phyloP scores from a whole-genome alignment of 2,888 invertebrate genomes.

The Copidosoma aretas region DNA sequence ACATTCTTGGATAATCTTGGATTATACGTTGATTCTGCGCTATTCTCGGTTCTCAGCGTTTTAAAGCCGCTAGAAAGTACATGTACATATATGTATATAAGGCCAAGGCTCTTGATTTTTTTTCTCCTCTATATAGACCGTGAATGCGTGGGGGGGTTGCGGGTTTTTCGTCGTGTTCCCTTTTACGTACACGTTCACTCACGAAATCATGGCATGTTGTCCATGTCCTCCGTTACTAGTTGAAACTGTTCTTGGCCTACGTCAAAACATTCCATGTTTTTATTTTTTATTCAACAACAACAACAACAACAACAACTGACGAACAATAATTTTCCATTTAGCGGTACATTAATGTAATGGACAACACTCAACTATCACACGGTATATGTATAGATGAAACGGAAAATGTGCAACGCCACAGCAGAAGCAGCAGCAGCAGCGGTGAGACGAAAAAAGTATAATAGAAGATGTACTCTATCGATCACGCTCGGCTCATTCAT shows the following conservation, averaged over 20 bases:
- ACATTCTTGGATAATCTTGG: slow-evolving; percentile 27
- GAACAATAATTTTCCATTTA: too few relatives aligned
- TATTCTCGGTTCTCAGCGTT: slow-evolving; percentile 16
- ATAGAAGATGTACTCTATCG: too few relatives aligned
- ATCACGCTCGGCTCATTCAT: too few relatives aligned
- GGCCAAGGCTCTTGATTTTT: slow-evolving; percentile 34
- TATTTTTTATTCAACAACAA: too few relatives aligned
- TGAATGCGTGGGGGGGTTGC: background rate
- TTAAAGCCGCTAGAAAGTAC: slow-evolving; percentile 28
- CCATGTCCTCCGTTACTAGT: slow-evolving; percentile 68
- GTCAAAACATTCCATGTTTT: too few relatives aligned
- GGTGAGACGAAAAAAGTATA: too few relatives aligned
- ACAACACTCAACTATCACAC: too few relatives aligned
- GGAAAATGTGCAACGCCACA: too few relatives aligned
- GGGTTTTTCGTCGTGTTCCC: slow-evolving; percentile 4
- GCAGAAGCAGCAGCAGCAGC: too few relatives aligned
- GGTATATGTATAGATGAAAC: too few relatives aligned
- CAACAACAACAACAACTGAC: too few relatives aligned
- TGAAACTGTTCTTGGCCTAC: slow-evolving; percentile 74
- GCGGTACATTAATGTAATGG: too few relatives aligned
- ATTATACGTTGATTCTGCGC: slow-evolving; percentile 26
- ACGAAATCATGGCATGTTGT: slow-evolving; percentile 66
- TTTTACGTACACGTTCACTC: slow-evolving; percentile 47
- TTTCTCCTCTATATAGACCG: slow-evolving; percentile 21
- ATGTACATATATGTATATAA: slow-evolving; percentile 7